Conservation (phyloP, 2,113 vertebrate species). For the Poecile atricapillus region DNA sequence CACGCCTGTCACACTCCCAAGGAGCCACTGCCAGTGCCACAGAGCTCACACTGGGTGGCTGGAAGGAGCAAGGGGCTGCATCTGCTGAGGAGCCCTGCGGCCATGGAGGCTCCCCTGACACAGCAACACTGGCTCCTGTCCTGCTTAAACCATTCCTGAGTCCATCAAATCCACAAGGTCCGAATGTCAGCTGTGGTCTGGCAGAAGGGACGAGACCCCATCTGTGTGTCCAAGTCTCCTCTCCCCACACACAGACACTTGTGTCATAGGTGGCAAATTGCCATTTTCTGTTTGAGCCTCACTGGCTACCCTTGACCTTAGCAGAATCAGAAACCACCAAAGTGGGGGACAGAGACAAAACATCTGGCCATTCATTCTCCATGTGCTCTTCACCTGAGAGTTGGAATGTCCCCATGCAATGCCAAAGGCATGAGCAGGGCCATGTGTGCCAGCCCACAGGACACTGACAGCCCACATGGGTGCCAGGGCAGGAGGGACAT, state of each 20-base stretch:
- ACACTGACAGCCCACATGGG: accelerated
- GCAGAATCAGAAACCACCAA: not conserved
- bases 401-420: not conserved
- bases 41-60: not conserved
- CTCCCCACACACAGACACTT: not conserved
- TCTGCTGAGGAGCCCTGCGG: accelerated
- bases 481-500: not conserved
- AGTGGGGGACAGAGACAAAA: not conserved
- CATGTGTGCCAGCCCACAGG: accelerated
- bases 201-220: accelerated
- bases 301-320: not conserved
- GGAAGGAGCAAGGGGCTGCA: not conserved
- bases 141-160: not conserved
- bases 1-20: accelerated
- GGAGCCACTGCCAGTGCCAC: accelerated
- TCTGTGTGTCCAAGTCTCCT: not conserved
- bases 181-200: accelerated
- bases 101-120: not conserved
- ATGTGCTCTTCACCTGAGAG: not conserved
- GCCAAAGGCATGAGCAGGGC: accelerated
- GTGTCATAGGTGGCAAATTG: not conserved
- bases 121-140: not conserved
- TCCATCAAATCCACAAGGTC: not conserved
- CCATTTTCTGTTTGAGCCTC: not conserved
- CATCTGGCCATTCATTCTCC: not conserved